Evolutionary conservation across 1,140 invertebrate species (phyloP).

Genomic region (Drosophila bipectinata): DNA sequence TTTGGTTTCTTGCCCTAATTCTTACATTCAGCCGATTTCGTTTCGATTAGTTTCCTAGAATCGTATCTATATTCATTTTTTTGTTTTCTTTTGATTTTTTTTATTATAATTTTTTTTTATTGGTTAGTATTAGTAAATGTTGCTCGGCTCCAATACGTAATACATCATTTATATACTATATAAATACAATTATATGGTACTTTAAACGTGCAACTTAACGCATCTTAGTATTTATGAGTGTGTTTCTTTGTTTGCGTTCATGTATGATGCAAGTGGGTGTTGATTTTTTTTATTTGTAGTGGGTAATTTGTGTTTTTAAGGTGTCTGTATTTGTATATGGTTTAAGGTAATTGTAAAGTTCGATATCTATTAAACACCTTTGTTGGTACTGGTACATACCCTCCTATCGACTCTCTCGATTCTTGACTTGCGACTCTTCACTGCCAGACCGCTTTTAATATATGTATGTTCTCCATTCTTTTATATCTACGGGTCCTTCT

Average conservation of each 20-base stretch:
- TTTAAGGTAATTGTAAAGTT: slow-evolving; percentile 51
- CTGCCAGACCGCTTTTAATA: neutral
- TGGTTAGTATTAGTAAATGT: slow-evolving; percentile 69
- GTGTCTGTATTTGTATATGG: slow-evolving; percentile 5
- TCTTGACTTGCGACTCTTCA: slow-evolving; percentile 6
- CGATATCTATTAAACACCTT: slow-evolving; percentile 45
- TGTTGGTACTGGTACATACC: slow-evolving; percentile 22
- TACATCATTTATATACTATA: slow-evolving; percentile 77
- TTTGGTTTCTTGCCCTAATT: slow-evolving; percentile 74
- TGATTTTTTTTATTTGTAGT: slow-evolving; percentile 14
- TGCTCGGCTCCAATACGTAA: slow-evolving; percentile 76
- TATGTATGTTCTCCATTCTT: slow-evolving; percentile 39
- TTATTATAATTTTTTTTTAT: slow-evolving; percentile 43
- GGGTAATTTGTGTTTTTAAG: slow-evolving; percentile 12
- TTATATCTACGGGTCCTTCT: slow-evolving; percentile 54
- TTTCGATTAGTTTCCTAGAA: slow-evolving; percentile 59
- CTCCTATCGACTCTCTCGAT: slow-evolving; percentile 9
- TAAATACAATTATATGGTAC: slow-evolving; percentile 79
- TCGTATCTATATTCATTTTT: slow-evolving; percentile 36
- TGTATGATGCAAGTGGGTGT: slow-evolving; percentile 4
- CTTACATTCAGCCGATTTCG: slow-evolving; percentile 46
- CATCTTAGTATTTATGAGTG: slow-evolving; percentile 64
- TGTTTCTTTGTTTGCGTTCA: slow-evolving; percentile 36
- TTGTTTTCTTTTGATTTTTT: slow-evolving; percentile 33
- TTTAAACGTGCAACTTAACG: slow-evolving; percentile 76